Evolutionary conservation across 2,888 invertebrate genomes (phyloP), one percentile per base, ranked within the genome.

Genomic region (Onchidella celtica): DNA sequence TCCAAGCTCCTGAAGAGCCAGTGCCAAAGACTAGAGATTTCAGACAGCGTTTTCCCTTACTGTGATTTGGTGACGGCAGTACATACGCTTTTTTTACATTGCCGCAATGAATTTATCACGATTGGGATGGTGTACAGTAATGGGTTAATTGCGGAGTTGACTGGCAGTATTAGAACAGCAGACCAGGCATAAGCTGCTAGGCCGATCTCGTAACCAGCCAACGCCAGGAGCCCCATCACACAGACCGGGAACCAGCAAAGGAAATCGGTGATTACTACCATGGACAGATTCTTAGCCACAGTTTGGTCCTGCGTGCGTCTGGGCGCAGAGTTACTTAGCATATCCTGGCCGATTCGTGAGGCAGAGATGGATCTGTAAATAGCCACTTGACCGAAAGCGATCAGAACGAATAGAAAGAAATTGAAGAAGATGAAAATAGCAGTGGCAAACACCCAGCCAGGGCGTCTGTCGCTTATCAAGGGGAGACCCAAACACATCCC

Each of bases 401-500:
- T 92, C 27, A 90, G 78, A 1, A 92, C 36, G 84, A 93, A 92
- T n/a, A 74, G 36, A 4, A 90, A 36, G 63, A 91, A 88, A 82
- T 93, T 93, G 36, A 90, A 85, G 61, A 90, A 85, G 40, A 92
- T 88, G 79, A 91, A 92, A 14, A 93, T 84, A 4, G 88, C 90
- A 1, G 91, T 87, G 2, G 90, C 38, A 32, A 91, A 93, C 76
- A 92, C 90, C 92, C 92, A 92, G 6, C 93, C 93, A 9, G 91
- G 87, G 1, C 89, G 88, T 47, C 86, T 84, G 72, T 90, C 90
- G 57, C 87, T 88, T 14, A 92, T 92, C 21, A 93, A 87, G 38
- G 92, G 92, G 6, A 92, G 84, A 0, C 92, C 89, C n/a, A 93
- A 80, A 83, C 93, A 93, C 14, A 92, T 92, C 3, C 90, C 91